Conservation (phyloP, 2,797 vertebrate genomes). For the Falco concolor region DNA sequence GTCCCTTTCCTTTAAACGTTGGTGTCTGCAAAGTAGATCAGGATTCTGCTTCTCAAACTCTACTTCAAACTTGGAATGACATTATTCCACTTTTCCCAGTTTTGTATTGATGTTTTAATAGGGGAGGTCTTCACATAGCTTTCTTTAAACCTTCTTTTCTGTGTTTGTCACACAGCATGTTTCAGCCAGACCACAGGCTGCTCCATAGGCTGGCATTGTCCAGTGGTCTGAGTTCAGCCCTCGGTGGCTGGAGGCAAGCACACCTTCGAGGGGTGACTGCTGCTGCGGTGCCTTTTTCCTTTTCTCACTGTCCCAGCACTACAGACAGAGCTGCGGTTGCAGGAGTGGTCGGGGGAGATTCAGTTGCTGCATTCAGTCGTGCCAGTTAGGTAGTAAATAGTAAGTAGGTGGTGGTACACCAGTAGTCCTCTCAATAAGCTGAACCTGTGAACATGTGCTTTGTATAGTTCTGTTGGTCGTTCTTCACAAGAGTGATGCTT, state of each 20-base stretch:
- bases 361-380: not conserved
- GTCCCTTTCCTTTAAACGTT: not conserved
- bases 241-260: rapidly evolving
- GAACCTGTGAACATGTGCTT: not conserved
- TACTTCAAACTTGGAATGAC: not conserved
- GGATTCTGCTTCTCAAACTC: not conserved
- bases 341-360: not conserved
- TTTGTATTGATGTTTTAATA: not conserved
- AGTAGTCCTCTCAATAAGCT: not conserved
- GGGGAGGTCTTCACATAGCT: not conserved
- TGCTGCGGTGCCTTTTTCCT: not conserved
- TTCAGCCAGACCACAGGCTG: not conserved
- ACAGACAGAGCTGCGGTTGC: not conserved
- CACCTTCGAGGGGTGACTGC: not conserved
- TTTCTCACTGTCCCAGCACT: too few relatives aligned
- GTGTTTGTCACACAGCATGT: rapidly evolving
- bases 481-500: not conserved
- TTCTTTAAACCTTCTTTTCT: not conserved
- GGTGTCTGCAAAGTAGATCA: not conserved
- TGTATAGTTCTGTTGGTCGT: not conserved
- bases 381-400: not conserved
- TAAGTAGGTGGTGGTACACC: not conserved
- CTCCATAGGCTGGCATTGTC: not conserved
- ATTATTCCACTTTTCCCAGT: not conserved
- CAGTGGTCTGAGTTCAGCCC: not conserved